These are phyloP conservation scores for Aplysina aerophoba DNA, from an alignment of 37 sponge, comb jelly and placozoan species.

Conservation along the genomic window DNA sequence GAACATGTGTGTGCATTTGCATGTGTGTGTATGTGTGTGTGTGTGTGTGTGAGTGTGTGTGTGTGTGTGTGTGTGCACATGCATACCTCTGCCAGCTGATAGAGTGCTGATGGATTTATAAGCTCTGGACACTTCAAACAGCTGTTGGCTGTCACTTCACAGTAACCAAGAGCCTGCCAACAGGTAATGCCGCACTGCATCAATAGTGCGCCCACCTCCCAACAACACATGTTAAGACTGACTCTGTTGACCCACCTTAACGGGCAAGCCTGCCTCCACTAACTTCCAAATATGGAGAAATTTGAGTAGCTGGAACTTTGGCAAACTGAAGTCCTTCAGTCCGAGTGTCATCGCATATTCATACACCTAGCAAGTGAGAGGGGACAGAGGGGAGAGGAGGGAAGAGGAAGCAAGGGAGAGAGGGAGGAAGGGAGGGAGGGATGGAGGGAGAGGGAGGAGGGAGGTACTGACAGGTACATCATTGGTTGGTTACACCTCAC, in stretches of 20 bases:
- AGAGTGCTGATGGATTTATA: constrained; percentile 29
- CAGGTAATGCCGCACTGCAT: not conserved
- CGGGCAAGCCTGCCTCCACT: constrained; percentile 55
- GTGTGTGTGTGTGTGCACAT: too few relatives aligned
- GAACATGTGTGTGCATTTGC: too few relatives aligned
- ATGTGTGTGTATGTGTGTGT: too few relatives aligned
- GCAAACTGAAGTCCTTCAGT: constrained; percentile 56
- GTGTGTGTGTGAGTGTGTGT: too few relatives aligned
- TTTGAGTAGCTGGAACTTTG: constrained; percentile 72
- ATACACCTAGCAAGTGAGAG: constrained; percentile 22
- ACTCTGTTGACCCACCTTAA: constrained; percentile 16
- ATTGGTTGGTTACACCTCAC: too few relatives aligned
- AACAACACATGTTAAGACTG: too few relatives aligned
- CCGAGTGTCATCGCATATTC: constrained; percentile 77
- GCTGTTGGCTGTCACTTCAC: constrained; percentile 54
- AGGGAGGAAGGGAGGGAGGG: too few relatives aligned
- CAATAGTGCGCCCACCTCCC: too few relatives aligned
- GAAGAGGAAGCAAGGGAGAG: not conserved
- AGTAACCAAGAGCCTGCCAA: constrained; percentile 58
- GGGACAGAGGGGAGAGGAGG: too few relatives aligned
- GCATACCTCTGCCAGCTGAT: constrained; percentile 43
- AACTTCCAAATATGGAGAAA: constrained; percentile 49
- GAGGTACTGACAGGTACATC: too few relatives aligned
- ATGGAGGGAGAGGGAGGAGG: too few relatives aligned
- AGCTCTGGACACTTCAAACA: constrained; percentile 29